Conservation (phyloP, 2,797 vertebrate genomes). For the Lemur catta region DNA sequence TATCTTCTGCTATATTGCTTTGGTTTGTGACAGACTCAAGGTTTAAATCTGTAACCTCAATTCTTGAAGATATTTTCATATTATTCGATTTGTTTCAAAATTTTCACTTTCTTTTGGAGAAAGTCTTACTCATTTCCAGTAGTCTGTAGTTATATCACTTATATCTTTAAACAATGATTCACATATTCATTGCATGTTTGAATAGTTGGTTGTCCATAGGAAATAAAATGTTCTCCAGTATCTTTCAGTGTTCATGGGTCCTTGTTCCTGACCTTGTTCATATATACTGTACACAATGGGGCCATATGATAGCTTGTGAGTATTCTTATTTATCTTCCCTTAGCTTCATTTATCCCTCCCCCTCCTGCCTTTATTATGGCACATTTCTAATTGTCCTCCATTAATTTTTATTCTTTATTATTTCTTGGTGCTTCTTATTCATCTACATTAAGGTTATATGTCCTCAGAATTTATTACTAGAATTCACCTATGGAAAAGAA, state of each 20-base stretch:
- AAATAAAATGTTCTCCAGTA: background rate
- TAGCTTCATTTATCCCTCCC: background rate
- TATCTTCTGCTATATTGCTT: background rate
- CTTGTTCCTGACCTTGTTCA: background rate
- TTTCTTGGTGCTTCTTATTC: background rate
- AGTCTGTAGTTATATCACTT: background rate
- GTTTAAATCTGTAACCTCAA: conserved; percentile 16
- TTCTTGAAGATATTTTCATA: conserved; percentile 30
- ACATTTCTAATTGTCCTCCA: background rate
- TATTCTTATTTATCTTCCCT: background rate
- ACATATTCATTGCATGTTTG: background rate
- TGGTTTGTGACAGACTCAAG: background rate
- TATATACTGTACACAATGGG: background rate
- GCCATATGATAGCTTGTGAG: background rate
- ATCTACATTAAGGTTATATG: background rate
- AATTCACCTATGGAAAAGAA: conserved; percentile 14
- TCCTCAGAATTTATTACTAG: background rate
- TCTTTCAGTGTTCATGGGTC: background rate
- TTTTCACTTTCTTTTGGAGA: conserved; percentile 2
- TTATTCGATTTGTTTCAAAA: background rate
- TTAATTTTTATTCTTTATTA: conserved; percentile 34
- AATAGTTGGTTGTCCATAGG: background rate
- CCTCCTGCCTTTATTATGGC: background rate
- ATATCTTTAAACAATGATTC: background rate
- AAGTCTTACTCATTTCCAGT: conserved; percentile 18